Evolutionary conservation across 2,888 invertebrate genomes (phyloP), one percentile per base, ranked within the genome.

Genomic region (Amphimallon solstitiale): DNA sequence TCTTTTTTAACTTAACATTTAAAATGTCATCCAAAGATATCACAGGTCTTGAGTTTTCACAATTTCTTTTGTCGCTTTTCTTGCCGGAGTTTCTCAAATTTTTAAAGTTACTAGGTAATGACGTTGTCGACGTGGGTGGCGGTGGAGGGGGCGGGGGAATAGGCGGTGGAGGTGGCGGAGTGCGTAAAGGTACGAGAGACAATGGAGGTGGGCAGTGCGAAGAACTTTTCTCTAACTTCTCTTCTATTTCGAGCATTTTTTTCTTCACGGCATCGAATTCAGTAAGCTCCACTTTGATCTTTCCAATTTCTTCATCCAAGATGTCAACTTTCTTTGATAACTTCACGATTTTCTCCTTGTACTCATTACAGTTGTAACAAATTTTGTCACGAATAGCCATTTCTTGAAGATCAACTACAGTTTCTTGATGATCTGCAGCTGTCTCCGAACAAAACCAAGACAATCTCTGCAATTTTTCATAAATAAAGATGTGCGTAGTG

Each of bases 11-110:
- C 71, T 81, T 80, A 1, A 82, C 81, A 63, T 80, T 81, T 45
- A 81, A 69, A 61, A 82, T 81, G 63, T 81, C 82, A 38, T 80
- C 80, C 45, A 81, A 67, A n/a, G 79, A 80, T 63, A 82, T 82
- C 2, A 77, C 71, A 0, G 82, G 82, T 38, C 81, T 68, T 9
- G 69, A 66, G 35, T 75, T 72, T 10, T 75, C 73, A n/a, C 66
- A 60, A 4, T 46, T 52, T 19, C 68, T 63, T 14, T 43, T 66
- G 15, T 68, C 35, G 19, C 72, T 72, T 56, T 75, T 76, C 62
- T 70, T 73, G 6, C 48, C 54, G 14, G 59, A 70, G 14, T 45
- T 54, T 34, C 54, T 56, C 12, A 61, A 17, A 40, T 51, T 63
- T 35, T 60, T 70, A 23, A 63, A 45, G 29, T 45, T 51, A 1